Base-by-base conservation (phyloP, 2,888 invertebrate genomes). In the Serrognathus titanus region DNA sequence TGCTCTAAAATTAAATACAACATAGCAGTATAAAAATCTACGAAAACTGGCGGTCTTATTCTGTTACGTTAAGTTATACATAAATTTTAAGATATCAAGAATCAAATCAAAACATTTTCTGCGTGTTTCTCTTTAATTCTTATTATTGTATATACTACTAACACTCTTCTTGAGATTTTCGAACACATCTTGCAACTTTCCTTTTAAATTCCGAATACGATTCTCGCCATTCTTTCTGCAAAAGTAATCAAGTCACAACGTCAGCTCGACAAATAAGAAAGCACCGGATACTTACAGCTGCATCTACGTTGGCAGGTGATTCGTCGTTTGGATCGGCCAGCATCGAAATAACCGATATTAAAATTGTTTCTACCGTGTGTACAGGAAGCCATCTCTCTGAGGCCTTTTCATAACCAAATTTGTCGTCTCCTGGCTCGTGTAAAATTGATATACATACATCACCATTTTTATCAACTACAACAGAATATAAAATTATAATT, bases 311-410 rank as follows among this genome's bases (percentile, higher is more conserved):
- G 73, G 98, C 98, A 66, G 97, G 97, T 78, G 96, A 97, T 82
- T 98, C 97, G 78, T 97, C 97, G 78, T 98, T 98, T 62, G 98
- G 98, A 83, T 98, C 97, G 66, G 97, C 96, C 77, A 98, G 84
- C 97, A 98, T 97, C 75, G 97, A 97, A 81, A 98, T 98, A 76
- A 98, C 98, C 78, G 96, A 97, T 83, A 97, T 94, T 79, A 98
- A 86, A 78, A 98, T 98, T 66, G 97, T 97, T 83, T 97, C 97
- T 71, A 97, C 98, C 66, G 98, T 97, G 80, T 98, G 98, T 63
- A 98, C 96, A 39, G 98, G 97, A 77, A 97, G 81, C 98, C 98
- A 98, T 79, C 98, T 85, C 80, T 98, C 98, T 56, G 94, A 94
- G 61, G 97, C 96, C 78, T 95, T 94, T 80, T 97, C 97, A 75